Base-by-base conservation (phyloP, 2,113 vertebrate species). In the Nothobranchius furzeri region DNA sequence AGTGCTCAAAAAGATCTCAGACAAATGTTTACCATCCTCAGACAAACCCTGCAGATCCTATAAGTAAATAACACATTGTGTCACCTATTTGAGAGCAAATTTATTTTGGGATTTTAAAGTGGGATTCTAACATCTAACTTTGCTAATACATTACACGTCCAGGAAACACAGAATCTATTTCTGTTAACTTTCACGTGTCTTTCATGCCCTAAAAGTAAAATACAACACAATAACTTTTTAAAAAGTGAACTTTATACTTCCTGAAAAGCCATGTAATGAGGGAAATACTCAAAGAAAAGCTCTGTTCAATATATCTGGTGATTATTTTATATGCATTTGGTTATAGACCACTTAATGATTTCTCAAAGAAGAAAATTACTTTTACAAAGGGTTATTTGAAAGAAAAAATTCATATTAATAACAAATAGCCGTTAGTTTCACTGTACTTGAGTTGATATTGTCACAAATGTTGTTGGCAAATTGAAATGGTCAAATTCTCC, bases 91-190 rank as follows among this genome's bases (percentile, higher is more conserved):
- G 54, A 50, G 63, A 24, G 76, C 66, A 47, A 25, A 13, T 12
- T 56, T 8, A 7, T 14, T 56, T 40, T 15, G 6, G 46, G 2
- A 4, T 52, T 69, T 48, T 9, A 13, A 46, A 54, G 72, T 37
- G 49, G 54, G 45, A 47, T 1, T 45, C 17, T 72, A 72, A 81
- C 79, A 82, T 47, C 42, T 66, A 66, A 72, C 20, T 69, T 47
- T 52, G 47, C 52, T 30, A 9, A 71, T 20, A 40, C 60, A 67
- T 62, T 64, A 78, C 50, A 36, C 40, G 25, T 63, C 49, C 37
- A 56, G 15, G 61, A 71, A 43, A 30, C 1, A 12, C 0, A 20
- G 46, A 76, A 83, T 78, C 78, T 83, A 74, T 50, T 80, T 55
- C 67, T 74, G 70, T 76, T 61, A 77, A 47, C 62, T 67, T 54